phyloP scores from a whole-genome alignment of 2,888 invertebrate genomes.

The Eilema depressum region DNA sequence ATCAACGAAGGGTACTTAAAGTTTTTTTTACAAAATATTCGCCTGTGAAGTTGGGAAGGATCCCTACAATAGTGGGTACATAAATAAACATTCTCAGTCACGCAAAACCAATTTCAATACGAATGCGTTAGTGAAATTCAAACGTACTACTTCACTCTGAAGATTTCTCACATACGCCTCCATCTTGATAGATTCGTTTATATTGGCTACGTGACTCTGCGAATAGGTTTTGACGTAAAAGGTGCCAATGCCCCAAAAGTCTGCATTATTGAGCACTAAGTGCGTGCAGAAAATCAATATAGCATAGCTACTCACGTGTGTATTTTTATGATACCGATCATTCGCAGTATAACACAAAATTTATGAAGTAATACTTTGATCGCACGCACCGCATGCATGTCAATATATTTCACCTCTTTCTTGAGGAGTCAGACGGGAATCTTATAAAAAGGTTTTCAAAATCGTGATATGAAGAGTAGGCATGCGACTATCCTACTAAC shows the following conservation, averaged over 20 bases:
- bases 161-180: neutral
- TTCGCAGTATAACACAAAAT: too few relatives aligned
- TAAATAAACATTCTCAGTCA: conserved; percentile 4
- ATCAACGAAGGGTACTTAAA: too few relatives aligned
- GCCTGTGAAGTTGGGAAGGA: too few relatives aligned
- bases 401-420: too few relatives aligned
- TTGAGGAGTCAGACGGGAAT: too few relatives aligned
- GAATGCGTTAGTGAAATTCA: conserved; percentile 6
- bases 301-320: neutral
- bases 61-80: neutral
- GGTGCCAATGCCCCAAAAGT: neutral
- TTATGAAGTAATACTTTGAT: too few relatives aligned
- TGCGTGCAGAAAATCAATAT: neutral
- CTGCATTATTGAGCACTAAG: neutral
- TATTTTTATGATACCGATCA: too few relatives aligned
- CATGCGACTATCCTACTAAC: too few relatives aligned
- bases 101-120: conserved; percentile 3
- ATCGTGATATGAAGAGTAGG: too few relatives aligned
- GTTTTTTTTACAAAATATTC: too few relatives aligned
- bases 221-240: neutral
- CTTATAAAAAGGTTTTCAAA: too few relatives aligned
- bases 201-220: neutral
- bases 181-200: neutral
- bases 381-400: too few relatives aligned
- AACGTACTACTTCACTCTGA: neutral